phyloP scores from a whole-genome alignment of 2,797 vertebrate species.

The Oryzias sinensis region DNA sequence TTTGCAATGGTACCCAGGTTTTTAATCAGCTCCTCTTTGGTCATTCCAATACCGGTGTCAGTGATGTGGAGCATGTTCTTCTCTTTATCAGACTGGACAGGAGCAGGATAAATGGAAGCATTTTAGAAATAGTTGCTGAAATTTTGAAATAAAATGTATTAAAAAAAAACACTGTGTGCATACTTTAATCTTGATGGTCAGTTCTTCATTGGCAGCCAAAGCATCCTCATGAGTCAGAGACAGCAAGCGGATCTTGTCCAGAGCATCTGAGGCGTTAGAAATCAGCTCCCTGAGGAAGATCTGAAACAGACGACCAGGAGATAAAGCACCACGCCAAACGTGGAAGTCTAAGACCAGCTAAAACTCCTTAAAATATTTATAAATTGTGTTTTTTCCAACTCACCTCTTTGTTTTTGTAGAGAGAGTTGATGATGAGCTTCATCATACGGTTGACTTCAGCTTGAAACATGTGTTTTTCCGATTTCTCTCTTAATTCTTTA shows the following conservation, averaged over 20 bases:
- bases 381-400: conserved; percentile 24
- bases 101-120: background rate
- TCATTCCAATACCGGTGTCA: conserved; percentile 98
- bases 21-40: conserved; percentile 92
- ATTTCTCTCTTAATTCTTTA: conserved; percentile 95
- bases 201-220: conserved; percentile 88
- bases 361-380: background rate
- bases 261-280: conserved; percentile 96
- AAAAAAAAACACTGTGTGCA: background rate
- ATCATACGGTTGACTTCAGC: conserved; percentile 99
- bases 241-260: conserved; percentile 95
- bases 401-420: conserved; percentile 99
- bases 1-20: conserved; percentile 98
- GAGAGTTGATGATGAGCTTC: conserved; percentile 99
- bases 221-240: conserved; percentile 91
- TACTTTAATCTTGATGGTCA: conserved; percentile 98
- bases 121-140: background rate
- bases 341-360: background rate
- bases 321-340: background rate
- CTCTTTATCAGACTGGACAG: conserved; percentile 91
- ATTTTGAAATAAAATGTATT: background rate
- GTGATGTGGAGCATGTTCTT: conserved; percentile 98
- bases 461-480: conserved; percentile 95
- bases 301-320: conserved; percentile 63
- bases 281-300: conserved; percentile 98